Percentiles rank a stretch among this genome's conserved stretches.
Evolutionary conservation across 2,113 vertebrate species (phyloP).

Genomic region (Bubalus kerabau): DNA sequence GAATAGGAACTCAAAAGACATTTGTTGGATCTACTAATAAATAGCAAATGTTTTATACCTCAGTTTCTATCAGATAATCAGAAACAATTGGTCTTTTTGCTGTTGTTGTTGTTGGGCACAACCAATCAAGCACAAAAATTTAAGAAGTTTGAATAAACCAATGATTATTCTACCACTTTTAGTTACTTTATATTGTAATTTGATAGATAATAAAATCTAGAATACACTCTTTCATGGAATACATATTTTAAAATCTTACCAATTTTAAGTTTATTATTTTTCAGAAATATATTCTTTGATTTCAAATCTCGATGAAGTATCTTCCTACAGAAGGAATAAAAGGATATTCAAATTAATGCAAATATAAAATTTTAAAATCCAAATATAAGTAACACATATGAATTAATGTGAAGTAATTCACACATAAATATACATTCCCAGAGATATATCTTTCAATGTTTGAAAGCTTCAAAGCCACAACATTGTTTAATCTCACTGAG

Average conservation of each 20-base stretch:
- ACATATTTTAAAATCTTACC: slow-evolving; percentile 77
- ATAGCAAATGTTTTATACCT: background rate
- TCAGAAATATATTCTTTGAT: slow-evolving; percentile 91
- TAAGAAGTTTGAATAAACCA: background rate
- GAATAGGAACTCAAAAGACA: background rate
- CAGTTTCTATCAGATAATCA: background rate
- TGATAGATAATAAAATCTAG: background rate
- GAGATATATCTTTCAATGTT: background rate
- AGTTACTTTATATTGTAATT: background rate
- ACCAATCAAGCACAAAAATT: background rate
- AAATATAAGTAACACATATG: background rate
- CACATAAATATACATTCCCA: background rate
- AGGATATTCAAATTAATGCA: slow-evolving; percentile 43
- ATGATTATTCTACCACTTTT: background rate
- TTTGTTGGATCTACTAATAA: background rate
- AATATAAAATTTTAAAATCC: background rate
- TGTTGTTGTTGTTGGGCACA: background rate
- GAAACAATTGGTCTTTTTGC: background rate
- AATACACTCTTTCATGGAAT: background rate
- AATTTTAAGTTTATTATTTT: slow-evolving; percentile 89
- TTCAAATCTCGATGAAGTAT: slow-evolving; percentile 93
- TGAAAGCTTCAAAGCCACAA: slow-evolving; percentile 1
- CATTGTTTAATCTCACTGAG: background rate
- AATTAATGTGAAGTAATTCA: background rate
- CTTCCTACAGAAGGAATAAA: slow-evolving; percentile 75